Conservation (phyloP, 2,113 vertebrate genomes). For the Emydura subglobosa region DNA sequence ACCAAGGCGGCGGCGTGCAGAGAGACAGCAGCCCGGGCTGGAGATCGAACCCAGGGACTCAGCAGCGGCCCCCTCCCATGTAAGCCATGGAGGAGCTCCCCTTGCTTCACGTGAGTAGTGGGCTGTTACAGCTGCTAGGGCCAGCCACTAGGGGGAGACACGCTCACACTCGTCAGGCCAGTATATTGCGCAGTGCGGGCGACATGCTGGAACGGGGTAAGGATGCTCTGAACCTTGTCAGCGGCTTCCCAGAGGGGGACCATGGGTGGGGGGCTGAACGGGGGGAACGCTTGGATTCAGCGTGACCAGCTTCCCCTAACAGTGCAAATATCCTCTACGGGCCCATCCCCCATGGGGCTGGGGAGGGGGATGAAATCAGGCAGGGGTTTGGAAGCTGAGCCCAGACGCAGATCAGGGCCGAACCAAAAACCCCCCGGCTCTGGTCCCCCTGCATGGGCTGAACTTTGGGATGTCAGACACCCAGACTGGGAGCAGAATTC, state of each 20-base stretch:
- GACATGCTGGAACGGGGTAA: background rate
- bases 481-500: background rate
- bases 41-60: no score
- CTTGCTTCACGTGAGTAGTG: no score
- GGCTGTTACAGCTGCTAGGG: background rate
- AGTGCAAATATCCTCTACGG: background rate
- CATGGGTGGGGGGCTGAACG: background rate
- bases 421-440: background rate
- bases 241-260: no score
- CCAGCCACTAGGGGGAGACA: background rate
- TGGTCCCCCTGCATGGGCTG: background rate
- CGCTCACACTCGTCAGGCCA: background rate
- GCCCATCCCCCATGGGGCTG: background rate
- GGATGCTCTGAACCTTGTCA: background rate
- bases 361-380: background rate
- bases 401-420: background rate
- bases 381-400: background rate
- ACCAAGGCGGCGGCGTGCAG: no score
- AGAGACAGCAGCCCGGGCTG: no score
- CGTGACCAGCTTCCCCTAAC: background rate
- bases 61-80: no score
- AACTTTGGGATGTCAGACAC: background rate
- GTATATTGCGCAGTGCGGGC: background rate
- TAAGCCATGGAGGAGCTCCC: no score
- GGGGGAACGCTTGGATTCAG: background rate